Conservation (phyloP, 2,888 invertebrate species). For the Nezara viridula region DNA sequence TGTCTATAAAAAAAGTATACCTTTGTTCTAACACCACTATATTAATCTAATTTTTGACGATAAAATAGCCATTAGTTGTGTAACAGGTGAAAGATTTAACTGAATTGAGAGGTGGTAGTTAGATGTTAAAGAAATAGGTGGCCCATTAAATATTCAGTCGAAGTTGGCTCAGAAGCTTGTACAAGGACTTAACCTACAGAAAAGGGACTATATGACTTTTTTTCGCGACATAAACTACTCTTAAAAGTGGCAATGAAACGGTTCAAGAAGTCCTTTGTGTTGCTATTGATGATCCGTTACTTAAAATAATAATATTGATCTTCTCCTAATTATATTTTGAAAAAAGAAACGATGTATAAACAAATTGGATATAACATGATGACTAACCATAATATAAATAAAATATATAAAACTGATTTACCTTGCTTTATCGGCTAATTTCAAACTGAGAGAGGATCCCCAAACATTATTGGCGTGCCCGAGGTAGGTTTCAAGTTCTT, state of each 20-base stretch:
- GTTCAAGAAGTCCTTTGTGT: background rate
- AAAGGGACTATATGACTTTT: background rate
- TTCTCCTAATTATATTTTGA: background rate
- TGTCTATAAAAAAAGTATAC: no score
- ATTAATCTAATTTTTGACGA: no score
- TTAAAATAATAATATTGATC: background rate
- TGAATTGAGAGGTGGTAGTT: no score
- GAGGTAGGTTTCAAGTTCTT: slow-evolving; percentile 66
- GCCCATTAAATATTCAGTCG: no score
- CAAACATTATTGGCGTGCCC: slow-evolving; percentile 69
- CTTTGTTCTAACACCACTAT: no score
- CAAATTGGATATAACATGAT: background rate
- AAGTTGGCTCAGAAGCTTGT: no score
- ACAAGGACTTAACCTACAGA: no score
- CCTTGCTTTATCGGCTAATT: slow-evolving; percentile 17
- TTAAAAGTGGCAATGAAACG: background rate
- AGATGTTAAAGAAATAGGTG: no score
- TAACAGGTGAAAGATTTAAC: no score
- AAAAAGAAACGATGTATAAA: background rate
- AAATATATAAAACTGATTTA: background rate
- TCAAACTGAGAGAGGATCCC: slow-evolving; percentile 67
- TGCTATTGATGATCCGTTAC: background rate
- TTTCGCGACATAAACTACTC: background rate
- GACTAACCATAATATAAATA: no score
- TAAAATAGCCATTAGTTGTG: no score